A percentile compares a stretch with the other conserved stretches of the same genome.
Evolutionary conservation across 1,140 invertebrate genomes (phyloP).

Genomic region (Hyles euphorbiae): DNA sequence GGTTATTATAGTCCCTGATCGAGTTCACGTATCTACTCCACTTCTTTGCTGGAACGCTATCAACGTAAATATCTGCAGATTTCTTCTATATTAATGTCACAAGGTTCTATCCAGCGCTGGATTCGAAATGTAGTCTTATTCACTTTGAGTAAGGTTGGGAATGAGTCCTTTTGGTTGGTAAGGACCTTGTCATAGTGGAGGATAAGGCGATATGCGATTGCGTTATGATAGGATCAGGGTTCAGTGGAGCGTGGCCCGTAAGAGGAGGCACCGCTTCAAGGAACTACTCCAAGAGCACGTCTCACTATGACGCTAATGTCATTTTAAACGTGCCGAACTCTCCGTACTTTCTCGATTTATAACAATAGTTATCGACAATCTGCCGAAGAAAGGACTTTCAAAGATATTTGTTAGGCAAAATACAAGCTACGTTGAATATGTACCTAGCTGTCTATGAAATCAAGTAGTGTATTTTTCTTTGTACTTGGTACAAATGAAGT

Average conservation of each 20-base stretch:
- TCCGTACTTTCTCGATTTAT: slow-evolving; percentile 26
- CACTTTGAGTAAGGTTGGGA: slow-evolving; percentile 29
- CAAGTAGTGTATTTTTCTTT: too few relatives aligned
- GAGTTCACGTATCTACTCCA: slow-evolving; percentile 62
- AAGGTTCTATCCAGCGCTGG: slow-evolving; percentile 18
- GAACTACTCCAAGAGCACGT: slow-evolving; percentile 33
- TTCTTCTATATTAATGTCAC: slow-evolving; percentile 28
- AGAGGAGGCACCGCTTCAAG: slow-evolving; percentile 27
- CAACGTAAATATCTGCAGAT: slow-evolving; percentile 69
- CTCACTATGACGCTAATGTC: slow-evolving; percentile 49
- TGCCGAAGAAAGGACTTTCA: background rate
- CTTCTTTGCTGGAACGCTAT: slow-evolving; percentile 63
- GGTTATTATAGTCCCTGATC: slow-evolving; percentile 52
- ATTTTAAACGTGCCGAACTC: slow-evolving; percentile 40
- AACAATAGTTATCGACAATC: slow-evolving; percentile 18
- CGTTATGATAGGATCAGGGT: slow-evolving; percentile 73
- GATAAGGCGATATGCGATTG: slow-evolving; percentile 54
- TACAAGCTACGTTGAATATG: too few relatives aligned
- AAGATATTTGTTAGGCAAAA: background rate
- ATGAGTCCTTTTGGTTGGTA: slow-evolving; percentile 12
- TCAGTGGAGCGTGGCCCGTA: slow-evolving; percentile 49
- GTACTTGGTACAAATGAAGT: slow-evolving; percentile 6
- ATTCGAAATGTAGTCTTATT: background rate
- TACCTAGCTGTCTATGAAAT: too few relatives aligned
- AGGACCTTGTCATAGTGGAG: slow-evolving; percentile 31